Conservation (phyloP, 2,113 vertebrate genomes). For the Ceratotherium simum region DNA sequence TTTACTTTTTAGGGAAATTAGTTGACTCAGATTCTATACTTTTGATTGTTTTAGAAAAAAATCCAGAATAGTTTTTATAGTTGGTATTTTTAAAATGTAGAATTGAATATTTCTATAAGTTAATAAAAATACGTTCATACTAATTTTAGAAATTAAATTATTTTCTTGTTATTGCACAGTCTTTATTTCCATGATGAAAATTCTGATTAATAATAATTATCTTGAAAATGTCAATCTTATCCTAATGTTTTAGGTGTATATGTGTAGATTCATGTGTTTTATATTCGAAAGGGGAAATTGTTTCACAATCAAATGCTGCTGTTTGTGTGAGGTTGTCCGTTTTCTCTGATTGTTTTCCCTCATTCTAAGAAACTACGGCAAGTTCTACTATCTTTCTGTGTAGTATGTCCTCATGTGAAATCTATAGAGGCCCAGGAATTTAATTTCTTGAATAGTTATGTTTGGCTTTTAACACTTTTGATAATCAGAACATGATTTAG, state of each 20-base stretch:
- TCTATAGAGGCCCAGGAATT: not conserved
- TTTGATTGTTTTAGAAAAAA: not conserved
- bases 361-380: not conserved
- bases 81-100: not conserved
- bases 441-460: not conserved
- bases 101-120: not conserved
- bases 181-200: conserved; percentile 13
- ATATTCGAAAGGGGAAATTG: not conserved
- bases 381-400: not conserved
- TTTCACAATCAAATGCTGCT: conserved; percentile 30
- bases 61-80: not conserved
- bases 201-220: not conserved
- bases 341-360: not conserved
- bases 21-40: not conserved
- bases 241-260: not conserved
- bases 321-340: not conserved
- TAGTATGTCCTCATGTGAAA: not conserved
- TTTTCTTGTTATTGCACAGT: not conserved
- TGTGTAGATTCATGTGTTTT: not conserved
- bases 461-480: not conserved
- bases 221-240: not conserved
- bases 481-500: not conserved
- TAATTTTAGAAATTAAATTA: conserved; percentile 22
- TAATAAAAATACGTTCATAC: not conserved
- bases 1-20: conserved; percentile 43